Base-by-base conservation (phyloP, 2,113 vertebrate species). In the Mustela lutreola region DNA sequence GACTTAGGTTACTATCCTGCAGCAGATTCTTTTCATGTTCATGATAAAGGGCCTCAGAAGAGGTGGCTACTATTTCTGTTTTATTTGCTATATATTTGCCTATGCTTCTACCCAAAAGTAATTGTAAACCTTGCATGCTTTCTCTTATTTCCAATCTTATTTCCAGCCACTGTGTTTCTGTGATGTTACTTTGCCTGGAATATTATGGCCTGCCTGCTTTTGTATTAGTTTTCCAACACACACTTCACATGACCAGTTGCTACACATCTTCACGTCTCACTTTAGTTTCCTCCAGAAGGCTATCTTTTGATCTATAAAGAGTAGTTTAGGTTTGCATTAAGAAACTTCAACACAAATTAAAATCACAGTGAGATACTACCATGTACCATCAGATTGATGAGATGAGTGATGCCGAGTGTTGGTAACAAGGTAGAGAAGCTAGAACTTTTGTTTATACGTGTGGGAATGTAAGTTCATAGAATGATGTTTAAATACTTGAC, bases 401-500 rank as follows among this genome's bases (percentile, higher is more conserved):
- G 73, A 65, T 2, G 6, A 4, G 14, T 94, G 76, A 70, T 78
- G 56, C 7, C 53, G 85, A 70, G 18, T 95, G 12, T 94, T 96
- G 50, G 18, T 91, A 71, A 94, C n/a, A 73, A 15, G 53, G 21
- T 67, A 85, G 39, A 56, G 21, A 97, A 89, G 5, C 75, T 65
- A 75, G 39, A 85, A 67, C 11, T 94, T 19, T 53, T 33, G 50
- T 39, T 48, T 81, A 18, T 53, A 76, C 22, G 5, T 50, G 33
- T 85, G 9, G 12, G 19, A 79, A 60, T 48, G 15, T 63, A 86
- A 92, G 42, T 78, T 90, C 53, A 7, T 94, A 93, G 60, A 63
- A 58, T 18, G 8, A 21, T 89, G 92, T 92, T 96, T 82, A 26
- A 76, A 94, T 96, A 56, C 15, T 95, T 85, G 53, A 56, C 73